phyloP scores from a whole-genome alignment of 2,113 vertebrate species.

The Boleophthalmus pectinirostris region DNA sequence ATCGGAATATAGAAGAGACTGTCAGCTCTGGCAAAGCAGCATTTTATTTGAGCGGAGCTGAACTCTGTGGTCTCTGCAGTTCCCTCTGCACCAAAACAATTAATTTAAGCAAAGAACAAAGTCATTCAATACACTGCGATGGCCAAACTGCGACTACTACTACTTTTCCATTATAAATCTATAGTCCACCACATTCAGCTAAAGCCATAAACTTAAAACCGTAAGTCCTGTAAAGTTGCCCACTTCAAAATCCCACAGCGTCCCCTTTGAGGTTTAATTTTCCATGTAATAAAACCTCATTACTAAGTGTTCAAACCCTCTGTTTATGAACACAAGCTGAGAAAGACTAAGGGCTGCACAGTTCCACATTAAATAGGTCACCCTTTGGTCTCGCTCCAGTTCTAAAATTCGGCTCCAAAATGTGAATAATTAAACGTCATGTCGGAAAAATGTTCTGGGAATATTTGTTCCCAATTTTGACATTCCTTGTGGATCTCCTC shows the following conservation, averaged over 20 bases:
- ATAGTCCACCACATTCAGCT: background rate
- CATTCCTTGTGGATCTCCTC: background rate
- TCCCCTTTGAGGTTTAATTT: background rate
- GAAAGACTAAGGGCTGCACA: background rate
- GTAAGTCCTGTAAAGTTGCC: background rate
- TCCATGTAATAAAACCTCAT: background rate
- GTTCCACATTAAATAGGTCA: background rate
- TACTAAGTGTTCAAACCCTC: background rate
- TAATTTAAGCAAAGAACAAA: no score
- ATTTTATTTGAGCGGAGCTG: no score
- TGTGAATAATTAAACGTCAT: background rate
- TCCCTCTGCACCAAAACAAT: no score
- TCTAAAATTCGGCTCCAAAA: background rate
- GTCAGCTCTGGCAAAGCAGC: no score
- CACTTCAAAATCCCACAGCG: background rate
- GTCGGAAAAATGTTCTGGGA: background rate
- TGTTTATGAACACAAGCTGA: background rate
- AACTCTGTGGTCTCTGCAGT: no score
- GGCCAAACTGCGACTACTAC: background rate
- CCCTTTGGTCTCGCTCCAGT: background rate
- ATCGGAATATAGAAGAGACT: no score
- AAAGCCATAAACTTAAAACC: background rate
- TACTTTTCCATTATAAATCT: no score
- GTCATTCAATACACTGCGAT: no score
- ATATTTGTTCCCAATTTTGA: background rate